Conservation (phyloP, 2,888 invertebrate genomes). For the Quadriops clusia region DNA sequence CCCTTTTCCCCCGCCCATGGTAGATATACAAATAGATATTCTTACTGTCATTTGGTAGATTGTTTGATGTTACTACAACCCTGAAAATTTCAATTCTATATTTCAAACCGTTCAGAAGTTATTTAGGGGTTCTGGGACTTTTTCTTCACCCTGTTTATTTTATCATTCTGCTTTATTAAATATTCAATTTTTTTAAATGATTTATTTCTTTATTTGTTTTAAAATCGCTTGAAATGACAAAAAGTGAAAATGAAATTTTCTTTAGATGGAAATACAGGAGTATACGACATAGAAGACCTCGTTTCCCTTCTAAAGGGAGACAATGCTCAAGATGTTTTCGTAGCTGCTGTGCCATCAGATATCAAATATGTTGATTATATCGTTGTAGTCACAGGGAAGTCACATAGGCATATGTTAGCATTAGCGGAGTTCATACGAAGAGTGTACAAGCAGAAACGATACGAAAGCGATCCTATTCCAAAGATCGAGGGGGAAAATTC, state of each 20-base stretch:
- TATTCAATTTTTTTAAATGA: too few species aligned
- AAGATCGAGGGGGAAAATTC: constrained; percentile 65
- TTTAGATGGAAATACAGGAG: constrained; percentile 71
- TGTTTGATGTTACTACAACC: too few species aligned
- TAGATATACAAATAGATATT: too few species aligned
- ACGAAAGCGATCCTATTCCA: constrained; percentile 51
- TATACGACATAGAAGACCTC: constrained; percentile 80
- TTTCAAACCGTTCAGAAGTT: too few species aligned
- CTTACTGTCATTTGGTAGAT: too few species aligned
- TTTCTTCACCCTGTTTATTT: too few species aligned
- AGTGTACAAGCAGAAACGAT: constrained; percentile 61
- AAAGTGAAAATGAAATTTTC: constrained; percentile 19
- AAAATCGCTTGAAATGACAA: constrained; percentile 4
- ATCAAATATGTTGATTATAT: constrained; percentile 76
- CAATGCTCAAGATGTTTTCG: constrained; percentile 70
- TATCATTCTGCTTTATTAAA: too few species aligned
- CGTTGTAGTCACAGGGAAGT: constrained; percentile 66
- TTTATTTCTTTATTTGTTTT: background rate
- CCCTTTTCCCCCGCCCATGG: too few species aligned
- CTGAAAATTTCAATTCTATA: too few species aligned
- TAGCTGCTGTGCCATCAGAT: constrained; percentile 60
- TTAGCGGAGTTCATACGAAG: constrained; percentile 63
- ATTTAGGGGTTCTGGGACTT: too few species aligned
- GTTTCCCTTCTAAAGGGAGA: constrained; percentile 64
- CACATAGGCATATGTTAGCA: constrained; percentile 61